A percentile compares a stretch with the other conserved stretches of the same genome.
phyloP scores from a whole-genome alignment of 2,797 vertebrate species.

The Bufotes viridis region DNA sequence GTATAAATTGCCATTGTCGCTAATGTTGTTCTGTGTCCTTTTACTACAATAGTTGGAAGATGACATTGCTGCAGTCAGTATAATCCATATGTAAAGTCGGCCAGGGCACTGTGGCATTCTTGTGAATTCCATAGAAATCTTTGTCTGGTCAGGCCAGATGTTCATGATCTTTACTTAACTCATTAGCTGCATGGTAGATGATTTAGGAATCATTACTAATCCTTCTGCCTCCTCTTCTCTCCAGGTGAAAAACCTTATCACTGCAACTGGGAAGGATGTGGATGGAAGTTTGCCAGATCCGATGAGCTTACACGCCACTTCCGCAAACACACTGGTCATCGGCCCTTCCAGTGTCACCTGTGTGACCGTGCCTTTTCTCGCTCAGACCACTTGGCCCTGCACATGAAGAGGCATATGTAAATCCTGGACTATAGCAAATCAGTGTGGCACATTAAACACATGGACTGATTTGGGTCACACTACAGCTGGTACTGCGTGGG shows the following conservation, averaged over 20 bases:
- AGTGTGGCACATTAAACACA: conserved; percentile 37
- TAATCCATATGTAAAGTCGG: neutral
- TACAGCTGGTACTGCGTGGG: conserved; percentile 78
- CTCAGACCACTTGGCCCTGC: conserved; percentile 94
- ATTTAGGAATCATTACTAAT: neutral
- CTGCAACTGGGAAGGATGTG: conserved; percentile 96
- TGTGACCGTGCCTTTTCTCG: conserved; percentile 94
- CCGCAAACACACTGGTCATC: conserved; percentile 93
- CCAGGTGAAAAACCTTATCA: conserved; percentile 95
- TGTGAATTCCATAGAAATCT: neutral
- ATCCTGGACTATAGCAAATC: conserved; percentile 40
- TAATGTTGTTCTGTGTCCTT: neutral
- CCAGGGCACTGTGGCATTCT: neutral
- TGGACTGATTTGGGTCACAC: conserved; percentile 36
- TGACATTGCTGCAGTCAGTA: rapidly evolving
- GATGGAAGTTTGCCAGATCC: conserved; percentile 95
- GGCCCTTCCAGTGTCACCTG: conserved; percentile 94
- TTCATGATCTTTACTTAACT: neutral
- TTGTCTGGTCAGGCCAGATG: neutral
- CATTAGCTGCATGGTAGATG: neutral
- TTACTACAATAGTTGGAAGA: neutral
- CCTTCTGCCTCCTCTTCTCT: neutral
- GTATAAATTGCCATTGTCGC: neutral
- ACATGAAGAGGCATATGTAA: conserved; percentile 98
- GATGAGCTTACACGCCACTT: conserved; percentile 95